Evolutionary conservation across 64 coral and sea anemone species (phyloP), one percentile per base, ranked within the genome.

Genomic region (Montipora cactus): DNA sequence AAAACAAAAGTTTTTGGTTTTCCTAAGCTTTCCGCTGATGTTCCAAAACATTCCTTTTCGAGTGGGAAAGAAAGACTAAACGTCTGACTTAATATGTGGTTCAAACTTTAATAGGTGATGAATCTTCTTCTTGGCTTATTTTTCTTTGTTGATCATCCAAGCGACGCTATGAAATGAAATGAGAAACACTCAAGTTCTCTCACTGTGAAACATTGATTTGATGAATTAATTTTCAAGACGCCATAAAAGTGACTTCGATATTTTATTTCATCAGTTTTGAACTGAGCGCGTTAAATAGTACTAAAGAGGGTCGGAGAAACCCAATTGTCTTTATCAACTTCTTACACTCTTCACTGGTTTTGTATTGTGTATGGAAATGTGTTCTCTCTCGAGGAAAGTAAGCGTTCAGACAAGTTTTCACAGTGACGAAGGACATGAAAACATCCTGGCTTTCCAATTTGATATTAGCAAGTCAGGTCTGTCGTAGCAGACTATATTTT

Each of bases 201-300:
- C 45, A 47, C 47, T 67, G 28, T 47, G 58, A 47, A 84, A 84
- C 67, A 37, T 67, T 84, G 59, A 84, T 84, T 37, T 84, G 67
- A 84, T 84, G 59, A 59, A 84, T 47, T 55, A 18, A 67, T 67
- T 68, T 84, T 16, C 13, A 13, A 49, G 66, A 21, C 46, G 61
- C 14, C 44, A 66, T 47, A 23, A 84, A 84, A 68, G 81, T 84
- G 57, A 62, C 10, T 10, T 64, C 20, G 55, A 10, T 55, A 3
- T 5, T 55, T 66, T 82, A 80, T 80, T 81, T 25, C 8, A 81
- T 81, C 37, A 37, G 37, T 37, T 81, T 81, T 59, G 25, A 81
- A 81, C 37, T 37, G 37, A 37, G 37, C 37, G 59, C 37, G 20
- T 46, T 46, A 10, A 84, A 84, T 45, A 47, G 15, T 67, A 59